Evolutionary conservation across 2,888 invertebrate species (phyloP).

Genomic region (Synanthedon andrenaeformis): DNA sequence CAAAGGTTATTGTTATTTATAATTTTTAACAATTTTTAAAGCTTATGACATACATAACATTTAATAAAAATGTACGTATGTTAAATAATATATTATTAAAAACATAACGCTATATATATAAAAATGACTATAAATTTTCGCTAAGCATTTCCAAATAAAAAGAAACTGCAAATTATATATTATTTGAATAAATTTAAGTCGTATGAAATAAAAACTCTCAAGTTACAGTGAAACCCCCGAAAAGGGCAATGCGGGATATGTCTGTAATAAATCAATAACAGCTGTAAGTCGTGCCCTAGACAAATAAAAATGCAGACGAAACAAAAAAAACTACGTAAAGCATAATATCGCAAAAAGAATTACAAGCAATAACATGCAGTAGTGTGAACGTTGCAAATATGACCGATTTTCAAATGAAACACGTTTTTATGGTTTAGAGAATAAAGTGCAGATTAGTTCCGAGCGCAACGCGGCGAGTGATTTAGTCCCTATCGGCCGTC

Average conservation of each 20-base stretch:
- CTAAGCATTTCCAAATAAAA: no score
- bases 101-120: no score
- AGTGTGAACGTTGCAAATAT: conserved; percentile 38
- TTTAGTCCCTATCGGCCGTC: conserved; percentile 70
- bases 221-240: conserved; percentile 49
- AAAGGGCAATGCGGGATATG: conserved; percentile 51
- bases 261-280: conserved; percentile 48
- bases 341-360: conserved; percentile 65
- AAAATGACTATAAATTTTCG: no score
- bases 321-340: conserved; percentile 28
- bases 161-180: no score
- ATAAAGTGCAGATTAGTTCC: conserved; percentile 10
- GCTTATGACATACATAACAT: no score
- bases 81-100: no score
- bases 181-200: no score
- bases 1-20: no score
- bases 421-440: background rate
- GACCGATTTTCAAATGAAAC: background rate
- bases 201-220: conserved; percentile 19
- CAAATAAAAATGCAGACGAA: conserved; percentile 52
- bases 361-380: conserved; percentile 68
- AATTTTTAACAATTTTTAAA: no score
- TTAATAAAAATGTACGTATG: no score
- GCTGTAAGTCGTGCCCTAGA: conserved; percentile 31
- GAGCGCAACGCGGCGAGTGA: conserved; percentile 46